phyloP scores from a whole-genome alignment of 2,113 vertebrate species.

The Hippolais icterina region DNA sequence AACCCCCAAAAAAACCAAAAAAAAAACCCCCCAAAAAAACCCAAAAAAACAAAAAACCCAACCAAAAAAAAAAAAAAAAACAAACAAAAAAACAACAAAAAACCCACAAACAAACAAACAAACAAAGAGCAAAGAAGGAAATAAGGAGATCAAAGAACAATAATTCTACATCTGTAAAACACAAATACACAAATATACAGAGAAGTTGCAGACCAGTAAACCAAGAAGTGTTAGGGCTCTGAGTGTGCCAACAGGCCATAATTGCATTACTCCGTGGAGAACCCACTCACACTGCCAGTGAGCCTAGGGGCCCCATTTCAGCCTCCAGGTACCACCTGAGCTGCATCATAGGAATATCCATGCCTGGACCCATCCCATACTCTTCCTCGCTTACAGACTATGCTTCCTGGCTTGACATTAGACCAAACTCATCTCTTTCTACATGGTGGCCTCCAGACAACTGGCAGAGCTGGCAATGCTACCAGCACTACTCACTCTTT shows the following conservation, averaged over 20 bases:
- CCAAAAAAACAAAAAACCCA: no score
- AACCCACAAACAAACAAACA: neutral
- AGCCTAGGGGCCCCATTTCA: neutral
- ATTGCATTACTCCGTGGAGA: neutral
- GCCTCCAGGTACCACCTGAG: neutral
- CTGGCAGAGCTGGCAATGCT: neutral
- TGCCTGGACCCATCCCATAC: neutral
- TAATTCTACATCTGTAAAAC: neutral
- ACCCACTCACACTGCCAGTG: rapidly evolving
- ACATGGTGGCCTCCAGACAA: neutral
- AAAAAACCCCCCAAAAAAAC: no score
- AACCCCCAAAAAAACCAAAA: neutral
- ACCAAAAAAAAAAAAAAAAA: no score
- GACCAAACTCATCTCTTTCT: neutral
- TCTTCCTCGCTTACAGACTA: neutral
- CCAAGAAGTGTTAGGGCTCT: neutral
- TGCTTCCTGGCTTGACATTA: neutral
- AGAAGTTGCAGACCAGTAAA: neutral
- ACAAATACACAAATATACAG: neutral
- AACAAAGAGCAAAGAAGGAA: rapidly evolving
- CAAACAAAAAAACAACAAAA: no score
- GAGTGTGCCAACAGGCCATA: neutral
- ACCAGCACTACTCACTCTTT: neutral
- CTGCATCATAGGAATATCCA: neutral
- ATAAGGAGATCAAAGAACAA: neutral